phyloP scores from a whole-genome alignment of 2,888 invertebrate genomes.

The Conomelus anceps region DNA sequence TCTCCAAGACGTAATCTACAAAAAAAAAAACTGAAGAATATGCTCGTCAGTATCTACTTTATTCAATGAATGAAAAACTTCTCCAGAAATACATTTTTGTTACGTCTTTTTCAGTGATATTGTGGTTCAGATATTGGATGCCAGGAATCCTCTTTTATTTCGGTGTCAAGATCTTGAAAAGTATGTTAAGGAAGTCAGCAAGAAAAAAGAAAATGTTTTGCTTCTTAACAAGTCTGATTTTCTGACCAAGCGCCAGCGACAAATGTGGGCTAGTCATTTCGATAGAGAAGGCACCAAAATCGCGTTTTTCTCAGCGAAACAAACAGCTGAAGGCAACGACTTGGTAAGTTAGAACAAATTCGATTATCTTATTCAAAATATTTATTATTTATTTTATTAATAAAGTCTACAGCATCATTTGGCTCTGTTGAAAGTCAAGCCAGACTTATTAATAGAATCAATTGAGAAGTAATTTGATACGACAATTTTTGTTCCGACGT shows the following conservation, averaged over 20 bases:
- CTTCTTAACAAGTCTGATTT: conserved; percentile 95
- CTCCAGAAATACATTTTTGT: neutral
- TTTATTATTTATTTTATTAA: neutral
- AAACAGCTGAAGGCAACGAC: conserved; percentile 48
- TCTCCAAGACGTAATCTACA: too few species aligned
- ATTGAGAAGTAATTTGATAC: neutral
- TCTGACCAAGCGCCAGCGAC: conserved; percentile 69
- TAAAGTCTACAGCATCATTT: neutral
- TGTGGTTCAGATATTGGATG: conserved; percentile 91
- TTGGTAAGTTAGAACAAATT: conserved; percentile 36
- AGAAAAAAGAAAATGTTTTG: conserved; percentile 68
- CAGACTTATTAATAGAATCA: too few species aligned
- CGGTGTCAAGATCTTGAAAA: conserved; percentile 85
- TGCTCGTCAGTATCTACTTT: neutral
- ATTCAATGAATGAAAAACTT: neutral
- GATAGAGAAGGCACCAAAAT: conserved; percentile 58
- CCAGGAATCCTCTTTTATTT: conserved; percentile 89
- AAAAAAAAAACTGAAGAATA: too few species aligned
- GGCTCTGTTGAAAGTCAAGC: too few species aligned
- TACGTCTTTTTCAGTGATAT: conserved; percentile 61
- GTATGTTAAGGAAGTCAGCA: conserved; percentile 71
- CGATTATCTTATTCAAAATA: neutral
- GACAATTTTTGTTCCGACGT: neutral
- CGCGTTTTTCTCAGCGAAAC: conserved; percentile 86
- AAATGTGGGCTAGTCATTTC: conserved; percentile 82